These are phyloP conservation scores for Drosophila seguyi DNA, from an alignment of 1,140 invertebrate genomes.

Conservation along the genomic window DNA sequence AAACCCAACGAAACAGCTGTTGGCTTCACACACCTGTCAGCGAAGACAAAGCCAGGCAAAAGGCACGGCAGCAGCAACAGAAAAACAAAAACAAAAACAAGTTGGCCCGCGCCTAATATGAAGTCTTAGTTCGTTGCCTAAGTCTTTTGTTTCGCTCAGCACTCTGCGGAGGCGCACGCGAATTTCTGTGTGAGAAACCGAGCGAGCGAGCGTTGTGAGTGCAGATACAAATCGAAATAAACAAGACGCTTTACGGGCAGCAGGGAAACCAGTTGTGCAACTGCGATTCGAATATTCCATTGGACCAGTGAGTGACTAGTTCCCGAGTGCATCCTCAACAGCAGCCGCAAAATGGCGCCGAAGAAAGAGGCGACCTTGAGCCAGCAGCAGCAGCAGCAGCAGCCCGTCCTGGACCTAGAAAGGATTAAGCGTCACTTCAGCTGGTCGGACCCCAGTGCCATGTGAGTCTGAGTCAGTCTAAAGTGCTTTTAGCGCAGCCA, in stretches of 20 bases:
- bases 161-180: constrained; percentile 48
- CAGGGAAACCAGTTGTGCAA: constrained; percentile 75
- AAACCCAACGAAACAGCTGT: constrained; percentile 49
- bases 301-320: constrained; percentile 49
- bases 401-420: constrained; percentile 75
- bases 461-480: constrained; percentile 61
- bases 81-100: constrained; percentile 10
- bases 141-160: constrained; percentile 71
- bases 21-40: constrained; percentile 26
- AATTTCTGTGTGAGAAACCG: constrained; percentile 58
- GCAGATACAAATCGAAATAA: constrained; percentile 52
- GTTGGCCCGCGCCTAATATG: constrained; percentile 43
- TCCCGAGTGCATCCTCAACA: constrained; percentile 35
- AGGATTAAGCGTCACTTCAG: constrained; percentile 83
- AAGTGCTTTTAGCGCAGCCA: constrained; percentile 32
- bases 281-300: constrained; percentile 59
- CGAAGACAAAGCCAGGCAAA: not conserved
- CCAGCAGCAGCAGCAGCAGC: constrained; percentile 66
- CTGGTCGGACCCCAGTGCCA: constrained; percentile 83
- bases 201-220: constrained; percentile 23
- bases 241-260: constrained; percentile 65
- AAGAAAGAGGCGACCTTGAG: constrained; percentile 80
- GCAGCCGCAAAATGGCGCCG: constrained; percentile 59
- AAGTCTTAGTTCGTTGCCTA: constrained; percentile 71
- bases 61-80: not conserved